Evolutionary conservation across 2,888 invertebrate species (phyloP), one percentile per base, ranked within the genome.

Genomic region (Iselma pallidipennis): DNA sequence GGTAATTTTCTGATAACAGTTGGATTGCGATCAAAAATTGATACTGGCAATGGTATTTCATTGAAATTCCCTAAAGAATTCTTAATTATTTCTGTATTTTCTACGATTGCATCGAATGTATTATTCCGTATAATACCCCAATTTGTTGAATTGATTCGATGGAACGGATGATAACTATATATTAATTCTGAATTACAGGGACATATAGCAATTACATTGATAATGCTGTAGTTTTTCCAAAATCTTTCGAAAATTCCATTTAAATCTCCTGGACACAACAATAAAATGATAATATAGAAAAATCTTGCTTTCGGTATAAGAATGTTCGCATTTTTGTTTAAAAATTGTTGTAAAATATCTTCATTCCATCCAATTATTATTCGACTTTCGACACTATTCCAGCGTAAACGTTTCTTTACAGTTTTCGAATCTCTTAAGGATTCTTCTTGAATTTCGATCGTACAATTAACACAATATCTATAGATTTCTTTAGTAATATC

Each of bases 11-110:
- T 28, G 7, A 61, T 56, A 7, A 62, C 57, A 3, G 60, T 66
- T 4, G 67, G 67, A 14, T 23, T 29, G 10, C 78, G 55, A 28
- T 61, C 62, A 64, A 82, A 83, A 21, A 82, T 65, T 7, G 79
- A 76, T 1, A 79, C 65, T 37, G 71, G 73, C 9, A 83, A 59
- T 19, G 76, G 74, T 66, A 77, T 79, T 1, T 77, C 76, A 49
- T 81, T 74, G 12, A 82, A 68, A 67, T 81, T 66, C 45, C 56
- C 66, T 16, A 76, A 53, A n/a, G 58, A 21, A 37, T 69, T 72
- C 6, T 59, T 7, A 5, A 71, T 50, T 7, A 66, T 31, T 14
- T 57, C 9, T 7, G 55, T 55, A 56, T 68, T 31, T 0, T 51
- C 21, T 7, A 57, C 5, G 14, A 69, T 42, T 26, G 59, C 31